phyloP scores from a whole-genome alignment of 2,113 vertebrate species.

The Caranx melampygus region DNA sequence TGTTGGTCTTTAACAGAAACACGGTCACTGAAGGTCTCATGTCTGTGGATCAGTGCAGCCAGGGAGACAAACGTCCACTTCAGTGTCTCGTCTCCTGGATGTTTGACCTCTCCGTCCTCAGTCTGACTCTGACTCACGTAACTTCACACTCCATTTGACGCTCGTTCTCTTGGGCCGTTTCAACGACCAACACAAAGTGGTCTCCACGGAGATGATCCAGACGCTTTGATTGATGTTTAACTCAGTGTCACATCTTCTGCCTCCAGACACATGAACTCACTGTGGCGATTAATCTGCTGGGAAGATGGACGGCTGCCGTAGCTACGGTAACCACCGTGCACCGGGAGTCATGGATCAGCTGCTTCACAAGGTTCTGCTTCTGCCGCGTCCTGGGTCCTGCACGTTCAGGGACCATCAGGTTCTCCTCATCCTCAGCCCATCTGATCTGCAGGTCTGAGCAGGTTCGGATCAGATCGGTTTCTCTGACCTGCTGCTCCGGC shows the following conservation, averaged over 20 bases:
- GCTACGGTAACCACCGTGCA: background rate
- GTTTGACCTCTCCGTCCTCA: background rate
- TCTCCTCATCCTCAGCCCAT: no score
- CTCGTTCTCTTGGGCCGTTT: slow-evolving; percentile 8
- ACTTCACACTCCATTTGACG: slow-evolving; percentile 45
- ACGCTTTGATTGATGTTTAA: slow-evolving; percentile 45
- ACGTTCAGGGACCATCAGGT: no score
- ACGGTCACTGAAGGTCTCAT: background rate
- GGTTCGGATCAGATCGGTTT: background rate
- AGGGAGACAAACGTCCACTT: background rate
- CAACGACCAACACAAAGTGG: background rate
- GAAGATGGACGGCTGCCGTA: background rate
- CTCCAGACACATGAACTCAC: background rate
- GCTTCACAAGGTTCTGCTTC: no score
- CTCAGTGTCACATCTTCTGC: background rate
- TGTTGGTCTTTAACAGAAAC: background rate
- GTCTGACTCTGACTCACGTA: background rate
- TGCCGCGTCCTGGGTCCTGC: no score
- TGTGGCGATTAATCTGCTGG: slow-evolving; percentile 15
- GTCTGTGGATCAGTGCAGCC: background rate
- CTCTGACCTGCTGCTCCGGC: slow-evolving; percentile 47
- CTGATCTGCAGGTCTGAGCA: no score
- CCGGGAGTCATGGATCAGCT: background rate
- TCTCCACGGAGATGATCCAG: slow-evolving; percentile 28
- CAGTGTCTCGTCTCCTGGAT: background rate